Evolutionary conservation across 2,888 invertebrate species (phyloP).

Genomic region (Agonopterix alstromeriana): DNA sequence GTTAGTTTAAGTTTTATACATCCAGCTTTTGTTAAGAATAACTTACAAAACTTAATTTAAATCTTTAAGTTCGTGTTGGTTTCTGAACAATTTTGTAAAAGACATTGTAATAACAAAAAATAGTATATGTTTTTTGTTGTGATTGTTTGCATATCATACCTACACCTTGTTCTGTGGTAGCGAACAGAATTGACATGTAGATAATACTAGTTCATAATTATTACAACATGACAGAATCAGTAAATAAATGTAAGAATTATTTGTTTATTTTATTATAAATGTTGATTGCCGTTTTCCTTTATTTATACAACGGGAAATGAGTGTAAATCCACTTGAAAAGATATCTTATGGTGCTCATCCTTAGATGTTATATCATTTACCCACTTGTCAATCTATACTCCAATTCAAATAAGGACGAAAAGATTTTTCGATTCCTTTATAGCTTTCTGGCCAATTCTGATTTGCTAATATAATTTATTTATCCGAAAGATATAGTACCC

Average conservation of each 20-base stretch:
- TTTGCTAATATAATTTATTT: too few species aligned
- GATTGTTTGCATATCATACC: conserved; percentile 22
- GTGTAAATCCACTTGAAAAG: too few species aligned
- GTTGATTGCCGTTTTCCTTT: conserved; percentile 12
- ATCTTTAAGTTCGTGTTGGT: conserved; percentile 35
- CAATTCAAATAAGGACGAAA: too few species aligned
- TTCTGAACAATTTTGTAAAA: conserved; percentile 22
- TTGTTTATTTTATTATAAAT: background rate
- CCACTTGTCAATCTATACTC: too few species aligned
- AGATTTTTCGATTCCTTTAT: too few species aligned
- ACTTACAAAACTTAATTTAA: conserved; percentile 32
- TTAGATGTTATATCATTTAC: too few species aligned
- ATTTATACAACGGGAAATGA: background rate
- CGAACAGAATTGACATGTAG: conserved; percentile 24
- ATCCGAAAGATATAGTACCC: too few species aligned
- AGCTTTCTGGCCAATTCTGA: too few species aligned
- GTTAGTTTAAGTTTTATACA: conserved; percentile 24
- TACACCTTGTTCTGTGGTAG: conserved; percentile 24
- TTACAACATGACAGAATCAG: conserved; percentile 32
- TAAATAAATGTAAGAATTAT: conserved; percentile 39
- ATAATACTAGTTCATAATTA: conserved; percentile 17
- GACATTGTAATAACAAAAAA: conserved; percentile 15
- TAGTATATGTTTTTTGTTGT: conserved; percentile 28
- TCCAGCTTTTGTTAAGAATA: conserved; percentile 36
- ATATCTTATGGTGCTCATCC: too few species aligned